These are phyloP conservation scores for Drosophila multiciliata DNA, from an alignment of 2,888 invertebrate species.

Conservation along the genomic window DNA sequence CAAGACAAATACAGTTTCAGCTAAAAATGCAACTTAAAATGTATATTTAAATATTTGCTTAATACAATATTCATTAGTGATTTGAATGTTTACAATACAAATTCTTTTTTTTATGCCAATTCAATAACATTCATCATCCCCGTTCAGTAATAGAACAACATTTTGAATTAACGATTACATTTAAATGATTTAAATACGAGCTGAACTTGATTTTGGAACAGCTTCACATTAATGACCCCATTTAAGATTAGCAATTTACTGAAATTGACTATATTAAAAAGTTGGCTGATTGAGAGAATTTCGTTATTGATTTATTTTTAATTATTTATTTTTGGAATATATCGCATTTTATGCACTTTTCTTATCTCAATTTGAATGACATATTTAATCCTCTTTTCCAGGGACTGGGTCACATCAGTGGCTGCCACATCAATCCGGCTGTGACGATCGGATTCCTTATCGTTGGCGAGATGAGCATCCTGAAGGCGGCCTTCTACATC, in stretches of 20 bases:
- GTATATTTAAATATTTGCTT: not conserved
- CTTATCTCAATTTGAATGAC: not conserved
- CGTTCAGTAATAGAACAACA: not conserved
- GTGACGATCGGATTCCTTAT: conserved; percentile 93
- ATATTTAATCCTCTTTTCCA: conserved; percentile 81
- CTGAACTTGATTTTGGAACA: conserved; percentile 15
- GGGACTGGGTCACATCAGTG: conserved; percentile 94
- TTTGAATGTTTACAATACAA: not conserved
- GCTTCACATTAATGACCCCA: conserved; percentile 12
- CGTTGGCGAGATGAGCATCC: conserved; percentile 92
- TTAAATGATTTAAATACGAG: conserved; percentile 13
- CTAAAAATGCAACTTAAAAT: no score
- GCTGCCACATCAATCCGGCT: conserved; percentile 97
- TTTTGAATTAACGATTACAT: not conserved
- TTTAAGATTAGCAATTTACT: not conserved
- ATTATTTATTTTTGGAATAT: not conserved
- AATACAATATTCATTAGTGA: not conserved
- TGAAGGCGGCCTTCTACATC: conserved; percentile 92
- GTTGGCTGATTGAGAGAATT: not conserved
- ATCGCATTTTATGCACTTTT: not conserved
- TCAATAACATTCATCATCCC: not conserved
- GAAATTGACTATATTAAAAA: conserved; percentile 11
- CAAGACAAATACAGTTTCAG: no score
- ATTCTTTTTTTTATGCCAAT: not conserved
- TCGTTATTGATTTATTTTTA: not conserved